A percentile compares a stretch with the other conserved stretches of the same genome.
Conservation (phyloP, 2,888 invertebrate species). For the Clitarchus hookeri region DNA sequence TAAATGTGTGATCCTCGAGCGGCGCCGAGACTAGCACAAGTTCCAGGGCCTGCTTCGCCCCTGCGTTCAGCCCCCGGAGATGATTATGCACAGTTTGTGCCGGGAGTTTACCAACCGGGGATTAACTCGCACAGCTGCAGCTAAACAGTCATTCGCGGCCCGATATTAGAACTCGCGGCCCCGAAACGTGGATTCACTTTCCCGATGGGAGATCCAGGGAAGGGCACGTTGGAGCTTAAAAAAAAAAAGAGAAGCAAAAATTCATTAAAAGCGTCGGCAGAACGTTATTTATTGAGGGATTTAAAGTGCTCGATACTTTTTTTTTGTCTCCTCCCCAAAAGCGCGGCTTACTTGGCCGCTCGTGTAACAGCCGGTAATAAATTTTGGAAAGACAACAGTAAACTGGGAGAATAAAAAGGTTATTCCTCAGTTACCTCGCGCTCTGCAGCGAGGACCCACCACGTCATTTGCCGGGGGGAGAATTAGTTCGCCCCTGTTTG, state of each 20-base stretch:
- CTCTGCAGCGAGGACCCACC: neutral
- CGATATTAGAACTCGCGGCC: neutral
- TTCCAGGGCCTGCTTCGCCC: neutral
- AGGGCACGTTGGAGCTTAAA: neutral
- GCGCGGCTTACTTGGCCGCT: constrained; percentile 14
- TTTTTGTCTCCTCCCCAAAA: neutral
- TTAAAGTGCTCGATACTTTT: constrained; percentile 14
- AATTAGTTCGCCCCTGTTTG: constrained; percentile 18
- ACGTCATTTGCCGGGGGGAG: constrained; percentile 24
- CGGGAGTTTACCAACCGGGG: neutral
- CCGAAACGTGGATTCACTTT: neutral
- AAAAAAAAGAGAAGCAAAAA: neutral
- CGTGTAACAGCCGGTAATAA: constrained; percentile 1
- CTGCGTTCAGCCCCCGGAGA: neutral
- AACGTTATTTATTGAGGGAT: constrained; percentile 8
- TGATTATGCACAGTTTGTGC: constrained; percentile 7
- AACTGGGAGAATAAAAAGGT: constrained; percentile 8
- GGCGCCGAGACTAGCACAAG: neutral
- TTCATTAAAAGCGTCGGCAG: constrained; percentile 10
- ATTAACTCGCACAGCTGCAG: neutral
- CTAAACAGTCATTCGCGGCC: neutral
- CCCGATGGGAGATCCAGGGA: neutral
- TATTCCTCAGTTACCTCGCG: neutral
- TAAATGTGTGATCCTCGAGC: neutral
- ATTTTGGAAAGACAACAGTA: constrained; percentile 8